phyloP scores from a whole-genome alignment of 2,888 invertebrate species.

The Periphyllus acericola region DNA sequence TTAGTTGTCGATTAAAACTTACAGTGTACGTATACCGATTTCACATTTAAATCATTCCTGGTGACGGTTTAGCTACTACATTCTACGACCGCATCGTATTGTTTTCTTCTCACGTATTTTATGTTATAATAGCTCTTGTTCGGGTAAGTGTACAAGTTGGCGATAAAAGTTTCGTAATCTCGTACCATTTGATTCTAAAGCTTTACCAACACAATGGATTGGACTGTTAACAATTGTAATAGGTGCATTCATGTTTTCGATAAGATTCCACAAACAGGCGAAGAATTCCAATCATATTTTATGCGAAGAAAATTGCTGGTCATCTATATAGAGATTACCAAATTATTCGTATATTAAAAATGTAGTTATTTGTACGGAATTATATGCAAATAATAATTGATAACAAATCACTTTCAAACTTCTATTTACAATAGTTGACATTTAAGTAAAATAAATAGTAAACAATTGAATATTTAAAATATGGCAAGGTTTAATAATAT shows the following conservation, averaged over 20 bases:
- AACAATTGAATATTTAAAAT: too few species aligned
- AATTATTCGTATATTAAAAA: neutral
- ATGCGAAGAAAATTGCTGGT: neutral
- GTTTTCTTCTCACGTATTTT: neutral
- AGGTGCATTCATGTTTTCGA: neutral
- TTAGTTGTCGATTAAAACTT: neutral
- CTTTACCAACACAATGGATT: neutral
- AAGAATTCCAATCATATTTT: neutral
- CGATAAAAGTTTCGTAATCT: constrained; percentile 40
- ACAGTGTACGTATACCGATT: neutral
- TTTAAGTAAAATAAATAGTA: too few species aligned
- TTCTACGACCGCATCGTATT: neutral
- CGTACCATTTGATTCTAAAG: constrained; percentile 15
- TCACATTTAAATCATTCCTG: neutral
- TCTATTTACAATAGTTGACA: neutral
- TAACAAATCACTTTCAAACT: neutral
- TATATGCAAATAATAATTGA: neutral
- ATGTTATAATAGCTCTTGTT: neutral
- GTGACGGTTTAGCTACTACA: neutral
- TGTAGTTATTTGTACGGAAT: neutral
- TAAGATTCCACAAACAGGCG: neutral
- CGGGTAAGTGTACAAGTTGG: neutral
- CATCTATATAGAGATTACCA: neutral
- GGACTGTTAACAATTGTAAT: neutral
- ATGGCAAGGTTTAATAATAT: neutral